These are phyloP conservation scores for Anthrax anthrax DNA, from an alignment of 2,888 invertebrate species.

Conservation along the genomic window DNA sequence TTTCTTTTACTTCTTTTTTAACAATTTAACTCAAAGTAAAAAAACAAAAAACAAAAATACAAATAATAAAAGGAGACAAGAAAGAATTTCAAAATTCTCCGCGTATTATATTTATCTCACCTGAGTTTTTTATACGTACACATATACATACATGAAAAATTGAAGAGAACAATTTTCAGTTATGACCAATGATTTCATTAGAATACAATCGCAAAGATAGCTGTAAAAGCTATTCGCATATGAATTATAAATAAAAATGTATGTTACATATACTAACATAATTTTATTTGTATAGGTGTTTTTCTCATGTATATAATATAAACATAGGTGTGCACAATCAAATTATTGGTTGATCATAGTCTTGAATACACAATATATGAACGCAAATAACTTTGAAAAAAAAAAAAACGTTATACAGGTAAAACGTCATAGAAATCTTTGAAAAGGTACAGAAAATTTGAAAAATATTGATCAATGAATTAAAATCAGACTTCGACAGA, in stretches of 20 bases:
- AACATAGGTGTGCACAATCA: not conserved
- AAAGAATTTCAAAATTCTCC: not conserved
- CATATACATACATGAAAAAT: not conserved
- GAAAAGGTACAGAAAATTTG: no score
- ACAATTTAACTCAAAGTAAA: no score
- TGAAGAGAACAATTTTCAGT: not conserved
- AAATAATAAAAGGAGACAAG: not conserved
- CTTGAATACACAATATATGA: not conserved
- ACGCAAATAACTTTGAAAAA: not conserved
- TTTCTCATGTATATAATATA: no score
- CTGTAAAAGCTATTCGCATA: slow-evolving; percentile 11
- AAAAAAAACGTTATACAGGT: slow-evolving; percentile 6
- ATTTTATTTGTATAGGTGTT: no score
- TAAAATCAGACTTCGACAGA: no score
- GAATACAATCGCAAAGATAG: slow-evolving; percentile 11
- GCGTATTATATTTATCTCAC: not conserved
- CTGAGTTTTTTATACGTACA: not conserved
- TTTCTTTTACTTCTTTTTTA: no score
- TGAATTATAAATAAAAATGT: slow-evolving; percentile 6
- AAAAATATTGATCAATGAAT: no score
- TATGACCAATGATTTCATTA: slow-evolving; percentile 6
- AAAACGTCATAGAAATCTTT: slow-evolving; percentile 1
- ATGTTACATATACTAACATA: not conserved
- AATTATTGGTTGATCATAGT: not conserved
- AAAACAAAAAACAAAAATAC: no score